A percentile compares a stretch with the other conserved stretches of the same genome.
phyloP scores from a whole-genome alignment of 2,888 invertebrate genomes.

The Seira musarum region DNA sequence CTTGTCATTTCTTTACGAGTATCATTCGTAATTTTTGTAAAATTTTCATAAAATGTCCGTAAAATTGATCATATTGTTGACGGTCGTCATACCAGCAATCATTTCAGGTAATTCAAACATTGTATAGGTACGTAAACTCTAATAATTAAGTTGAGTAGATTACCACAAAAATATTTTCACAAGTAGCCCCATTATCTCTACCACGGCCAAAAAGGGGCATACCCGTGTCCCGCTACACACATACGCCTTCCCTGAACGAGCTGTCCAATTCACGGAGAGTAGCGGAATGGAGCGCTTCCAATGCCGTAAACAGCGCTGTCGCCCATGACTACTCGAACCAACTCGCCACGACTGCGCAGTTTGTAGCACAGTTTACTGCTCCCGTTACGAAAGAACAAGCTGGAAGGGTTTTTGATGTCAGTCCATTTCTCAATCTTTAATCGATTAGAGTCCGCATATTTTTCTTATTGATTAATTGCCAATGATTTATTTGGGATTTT shows the following conservation, averaged over 20 bases:
- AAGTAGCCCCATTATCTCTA: background rate
- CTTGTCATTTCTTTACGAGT: no score
- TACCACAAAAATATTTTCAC: no score
- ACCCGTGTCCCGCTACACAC: conserved; percentile 12
- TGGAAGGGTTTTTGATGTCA: conserved; percentile 61
- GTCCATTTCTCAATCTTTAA: conserved; percentile 27
- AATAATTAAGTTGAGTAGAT: no score
- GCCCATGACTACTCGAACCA: conserved; percentile 67
- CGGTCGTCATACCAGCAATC: no score
- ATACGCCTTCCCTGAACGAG: background rate
- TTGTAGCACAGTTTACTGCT: conserved; percentile 67
- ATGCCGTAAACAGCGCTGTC: conserved; percentile 66
- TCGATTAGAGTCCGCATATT: background rate
- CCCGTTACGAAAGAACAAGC: conserved; percentile 68
- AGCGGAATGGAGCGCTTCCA: conserved; percentile 63
- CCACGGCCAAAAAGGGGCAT: conserved; percentile 13
- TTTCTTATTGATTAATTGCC: background rate
- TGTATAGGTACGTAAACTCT: no score
- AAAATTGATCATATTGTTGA: no score
- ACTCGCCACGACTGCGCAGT: conserved; percentile 68
- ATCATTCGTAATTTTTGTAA: no score
- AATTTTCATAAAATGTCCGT: no score
- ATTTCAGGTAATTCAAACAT: no score
- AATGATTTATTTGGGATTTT: background rate
- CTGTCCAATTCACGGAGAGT: conserved; percentile 36